Base-by-base conservation (phyloP, 2,113 vertebrate genomes). In the Aptenodytes patagonicus region DNA sequence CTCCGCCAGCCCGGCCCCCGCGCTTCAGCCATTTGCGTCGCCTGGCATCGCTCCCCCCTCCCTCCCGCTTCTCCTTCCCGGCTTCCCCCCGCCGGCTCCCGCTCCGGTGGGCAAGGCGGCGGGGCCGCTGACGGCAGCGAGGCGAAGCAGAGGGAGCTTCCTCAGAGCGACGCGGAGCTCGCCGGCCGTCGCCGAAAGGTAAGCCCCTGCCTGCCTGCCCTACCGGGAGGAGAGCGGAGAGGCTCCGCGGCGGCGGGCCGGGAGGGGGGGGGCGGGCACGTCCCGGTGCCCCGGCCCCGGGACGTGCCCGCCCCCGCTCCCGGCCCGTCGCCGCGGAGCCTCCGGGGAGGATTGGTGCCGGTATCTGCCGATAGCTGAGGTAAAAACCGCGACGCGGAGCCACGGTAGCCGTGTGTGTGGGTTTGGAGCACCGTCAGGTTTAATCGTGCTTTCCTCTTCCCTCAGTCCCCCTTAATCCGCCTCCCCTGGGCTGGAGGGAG, bases 11-110 rank as follows among this genome's bases (percentile, higher is more conserved):
- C 79, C 87, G 22, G 87, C 87, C 90, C 87, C 83, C 6, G 54
- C 83, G 38, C 68, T 70, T 47, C 90, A 79, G 94, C 94, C 94
- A 93, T 95, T 95, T 86, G 86, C 82, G 16, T 69, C 54, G 66
- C 78, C 66, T 75, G 83, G 77, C 87, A 93, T n/a, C 87, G 70
- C 55, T 55, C 11, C 9, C 52, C 31, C n/a, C 49, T 9, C 18
- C 10, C 29, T 10, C 21, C 78, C 55, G 19, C 85, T 47, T 83
- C 71, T 76, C 62, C 44, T 58, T 65, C 73, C 49, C 62, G 40
- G 83, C 58, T 76, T 68, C n/a, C 70, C 64, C 78, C 46, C 54
- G n/a, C 72, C 78, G n/a, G 71, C 78, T 78, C 26, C 78, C 28
- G 46, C 77, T 38, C n/a, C 32, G 21, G 62, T 17, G 62, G 40